Evolutionary conservation across 1,140 invertebrate genomes (phyloP).

Genomic region (Anastatus disparis): DNA sequence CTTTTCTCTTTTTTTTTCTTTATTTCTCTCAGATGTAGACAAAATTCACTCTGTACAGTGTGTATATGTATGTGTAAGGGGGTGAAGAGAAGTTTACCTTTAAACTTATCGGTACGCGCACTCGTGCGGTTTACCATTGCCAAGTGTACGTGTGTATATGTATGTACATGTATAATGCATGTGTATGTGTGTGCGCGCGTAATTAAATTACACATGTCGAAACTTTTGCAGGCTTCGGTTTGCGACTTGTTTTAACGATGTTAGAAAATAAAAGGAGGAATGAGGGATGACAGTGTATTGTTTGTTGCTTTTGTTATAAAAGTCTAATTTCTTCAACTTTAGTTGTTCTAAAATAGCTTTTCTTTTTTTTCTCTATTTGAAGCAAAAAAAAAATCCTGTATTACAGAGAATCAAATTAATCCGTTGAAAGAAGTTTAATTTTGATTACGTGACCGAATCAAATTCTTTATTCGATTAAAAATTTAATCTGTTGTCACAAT

Average conservation of each 20-base stretch:
- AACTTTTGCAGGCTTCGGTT: slow-evolving; percentile 39
- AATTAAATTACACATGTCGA: slow-evolving; percentile 40
- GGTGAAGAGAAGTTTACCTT: slow-evolving; percentile 22
- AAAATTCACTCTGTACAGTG: background rate
- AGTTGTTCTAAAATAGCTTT: no score
- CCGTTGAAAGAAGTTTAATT: no score
- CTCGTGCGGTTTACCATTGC: background rate
- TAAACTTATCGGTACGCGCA: background rate
- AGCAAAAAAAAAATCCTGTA: no score
- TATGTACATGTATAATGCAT: slow-evolving; percentile 15
- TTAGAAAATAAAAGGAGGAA: background rate
- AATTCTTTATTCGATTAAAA: no score
- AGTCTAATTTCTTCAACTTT: no score
- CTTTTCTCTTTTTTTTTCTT: background rate
- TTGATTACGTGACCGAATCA: no score
- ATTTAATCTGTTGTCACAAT: no score
- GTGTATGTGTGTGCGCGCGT: background rate
- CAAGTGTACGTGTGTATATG: background rate
- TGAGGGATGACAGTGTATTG: background rate
- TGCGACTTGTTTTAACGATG: slow-evolving; percentile 21
- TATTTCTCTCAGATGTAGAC: background rate
- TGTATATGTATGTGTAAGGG: no score
- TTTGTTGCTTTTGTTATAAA: no score
- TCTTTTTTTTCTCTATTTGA: no score
- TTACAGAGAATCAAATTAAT: no score